These are phyloP conservation scores for Alauda arvensis DNA, from an alignment of 2,797 vertebrate species.

Conservation along the genomic window DNA sequence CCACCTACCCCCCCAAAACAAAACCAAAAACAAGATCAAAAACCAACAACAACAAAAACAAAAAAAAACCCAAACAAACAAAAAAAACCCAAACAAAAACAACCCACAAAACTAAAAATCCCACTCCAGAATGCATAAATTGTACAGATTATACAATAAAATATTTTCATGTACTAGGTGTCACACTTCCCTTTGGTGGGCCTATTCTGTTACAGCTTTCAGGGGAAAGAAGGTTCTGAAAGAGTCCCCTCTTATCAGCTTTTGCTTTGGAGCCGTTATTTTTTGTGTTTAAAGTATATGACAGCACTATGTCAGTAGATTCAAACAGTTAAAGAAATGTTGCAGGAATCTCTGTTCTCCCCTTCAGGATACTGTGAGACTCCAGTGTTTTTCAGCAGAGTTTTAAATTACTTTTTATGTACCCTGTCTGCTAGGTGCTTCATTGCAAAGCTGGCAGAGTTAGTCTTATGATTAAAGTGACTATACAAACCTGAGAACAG, in stretches of 20 bases:
- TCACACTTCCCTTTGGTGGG: neutral
- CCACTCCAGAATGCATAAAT: neutral
- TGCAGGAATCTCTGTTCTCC: neutral
- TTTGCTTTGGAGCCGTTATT: neutral
- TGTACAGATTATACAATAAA: neutral
- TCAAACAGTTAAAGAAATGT: neutral
- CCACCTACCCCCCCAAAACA: accelerated
- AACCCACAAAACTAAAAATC: neutral
- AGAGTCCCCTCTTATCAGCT: neutral
- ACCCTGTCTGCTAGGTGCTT: neutral
- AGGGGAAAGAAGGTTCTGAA: neutral
- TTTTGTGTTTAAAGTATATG: neutral
- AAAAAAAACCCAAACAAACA: neutral
- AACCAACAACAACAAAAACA: neutral
- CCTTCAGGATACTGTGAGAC: neutral
- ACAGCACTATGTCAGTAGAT: neutral
- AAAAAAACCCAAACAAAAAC: neutral
- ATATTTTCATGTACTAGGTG: neutral
- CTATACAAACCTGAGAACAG: neutral
- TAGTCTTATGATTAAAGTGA: neutral
- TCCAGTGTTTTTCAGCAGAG: neutral
- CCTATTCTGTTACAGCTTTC: neutral
- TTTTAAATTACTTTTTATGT: neutral
- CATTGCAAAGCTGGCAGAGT: neutral
- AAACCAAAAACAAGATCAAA: neutral